Base-by-base conservation (phyloP, 23 tunicate genomes). In the Diplosoma virens region DNA sequence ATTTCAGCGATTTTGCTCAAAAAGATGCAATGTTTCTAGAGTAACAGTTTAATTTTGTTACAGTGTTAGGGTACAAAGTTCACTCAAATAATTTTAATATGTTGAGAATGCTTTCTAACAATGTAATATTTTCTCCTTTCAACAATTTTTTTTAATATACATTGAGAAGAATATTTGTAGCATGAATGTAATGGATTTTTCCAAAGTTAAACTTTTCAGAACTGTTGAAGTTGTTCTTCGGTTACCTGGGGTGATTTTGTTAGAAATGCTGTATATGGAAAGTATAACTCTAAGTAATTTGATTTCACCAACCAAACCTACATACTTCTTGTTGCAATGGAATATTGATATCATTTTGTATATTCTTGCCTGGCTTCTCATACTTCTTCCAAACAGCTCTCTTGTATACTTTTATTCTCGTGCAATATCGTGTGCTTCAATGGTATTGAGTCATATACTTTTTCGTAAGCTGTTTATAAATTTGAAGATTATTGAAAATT, bases 261-360 rank as follows among this genome's bases (percentile, higher is more conserved):
- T 86, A 36, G 92, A 86, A 71, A 36, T 86, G 79, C 37, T 86
- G 74, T 86, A 79, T 66, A 59, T 86, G 92, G 92, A 76, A 47
- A 46, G 45, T 25, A 45, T 86, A 0, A 67, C 84, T 28, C 37
- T 86, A 35, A 79, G 79, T 37, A 79, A 79, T 31, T 33, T 69
- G 52, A 36, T 71, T 54, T 9, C 17, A 20, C 25, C 83, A 47
- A 23, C 1, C 18, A 25, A 6, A 2, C 0, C n/a, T 4, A 9
- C 3, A n/a, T 9, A 2, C 23, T 26, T 31, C 25, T 9, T 18
- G 16, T 41, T 41, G 27, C 34, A 47, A 4, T 26, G 29, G 36
- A 72, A 84, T 55, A 3, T 79, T 4, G 92, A 86, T 61, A 7
- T 75, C 46, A 6, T 79, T 3, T 48, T 86, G 2, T 86, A 78